phyloP scores from a whole-genome alignment of 2,113 vertebrate species.

The Pachycephala philippinensis region DNA sequence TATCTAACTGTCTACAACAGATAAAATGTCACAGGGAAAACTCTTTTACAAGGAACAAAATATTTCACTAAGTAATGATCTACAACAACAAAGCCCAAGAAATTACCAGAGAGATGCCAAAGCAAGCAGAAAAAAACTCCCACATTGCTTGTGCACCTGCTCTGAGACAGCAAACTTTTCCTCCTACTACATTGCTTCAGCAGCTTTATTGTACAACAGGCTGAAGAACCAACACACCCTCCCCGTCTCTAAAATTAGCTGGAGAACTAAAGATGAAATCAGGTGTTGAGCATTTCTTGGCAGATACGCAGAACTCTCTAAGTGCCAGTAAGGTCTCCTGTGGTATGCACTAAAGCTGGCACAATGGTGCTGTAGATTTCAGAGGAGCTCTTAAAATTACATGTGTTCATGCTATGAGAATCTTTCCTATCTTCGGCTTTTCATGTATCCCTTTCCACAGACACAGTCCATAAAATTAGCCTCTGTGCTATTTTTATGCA shows the following conservation, averaged over 20 bases:
- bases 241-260: background rate
- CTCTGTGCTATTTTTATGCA: background rate
- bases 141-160: background rate
- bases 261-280: slow-evolving; percentile 17
- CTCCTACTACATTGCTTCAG: background rate
- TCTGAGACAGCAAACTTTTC: slow-evolving; percentile 12
- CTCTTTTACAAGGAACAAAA: background rate
- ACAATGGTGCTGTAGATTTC: background rate
- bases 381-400: slow-evolving; percentile 5
- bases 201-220: background rate
- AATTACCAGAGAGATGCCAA: background rate
- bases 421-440: background rate
- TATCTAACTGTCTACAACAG: background rate
- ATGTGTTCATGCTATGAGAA: background rate
- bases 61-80: background rate
- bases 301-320: background rate
- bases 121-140: background rate
- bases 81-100: background rate
- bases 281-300: slow-evolving; percentile 22
- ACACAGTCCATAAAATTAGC: background rate
- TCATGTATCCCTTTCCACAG: background rate
- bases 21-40: background rate
- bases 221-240: background rate
- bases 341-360: slow-evolving; percentile 30
- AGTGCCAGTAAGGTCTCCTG: background rate